These are phyloP conservation scores for Rhinolophus ferrumequinum DNA, from an alignment of 2,113 vertebrate species.

Conservation along the genomic window DNA sequence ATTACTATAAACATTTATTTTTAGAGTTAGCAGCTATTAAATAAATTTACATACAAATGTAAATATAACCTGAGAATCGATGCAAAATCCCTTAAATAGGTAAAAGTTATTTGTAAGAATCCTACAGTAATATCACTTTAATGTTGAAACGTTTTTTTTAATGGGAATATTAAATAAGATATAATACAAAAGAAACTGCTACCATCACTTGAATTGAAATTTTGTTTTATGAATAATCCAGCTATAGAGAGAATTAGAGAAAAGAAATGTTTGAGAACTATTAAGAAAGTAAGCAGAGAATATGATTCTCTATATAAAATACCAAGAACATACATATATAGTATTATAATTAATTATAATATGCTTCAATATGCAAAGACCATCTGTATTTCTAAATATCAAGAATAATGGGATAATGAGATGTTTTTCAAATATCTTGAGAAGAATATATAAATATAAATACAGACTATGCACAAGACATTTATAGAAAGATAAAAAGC, in stretches of 20 bases:
- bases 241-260: not conserved
- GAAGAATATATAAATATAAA: not conserved
- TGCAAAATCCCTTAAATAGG: not conserved
- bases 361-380: not conserved
- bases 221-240: not conserved
- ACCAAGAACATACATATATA: not conserved
- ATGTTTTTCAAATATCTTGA: not conserved
- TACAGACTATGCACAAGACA: not conserved
- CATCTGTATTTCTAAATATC: not conserved
- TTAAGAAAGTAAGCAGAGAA: not conserved
- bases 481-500: not conserved
- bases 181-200: not conserved
- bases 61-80: not conserved
- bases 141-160: not conserved
- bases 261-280: not conserved
- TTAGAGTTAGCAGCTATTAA: not conserved
- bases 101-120: not conserved
- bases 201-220: not conserved
- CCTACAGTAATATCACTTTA: not conserved
- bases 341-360: not conserved
- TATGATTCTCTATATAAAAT: not conserved
- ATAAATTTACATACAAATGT: not conserved
- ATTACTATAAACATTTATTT: not conserved
- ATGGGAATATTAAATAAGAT: not conserved
- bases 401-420: not conserved